Conservation (phyloP, 2,888 invertebrate genomes). For the Stenodema calcarata region DNA sequence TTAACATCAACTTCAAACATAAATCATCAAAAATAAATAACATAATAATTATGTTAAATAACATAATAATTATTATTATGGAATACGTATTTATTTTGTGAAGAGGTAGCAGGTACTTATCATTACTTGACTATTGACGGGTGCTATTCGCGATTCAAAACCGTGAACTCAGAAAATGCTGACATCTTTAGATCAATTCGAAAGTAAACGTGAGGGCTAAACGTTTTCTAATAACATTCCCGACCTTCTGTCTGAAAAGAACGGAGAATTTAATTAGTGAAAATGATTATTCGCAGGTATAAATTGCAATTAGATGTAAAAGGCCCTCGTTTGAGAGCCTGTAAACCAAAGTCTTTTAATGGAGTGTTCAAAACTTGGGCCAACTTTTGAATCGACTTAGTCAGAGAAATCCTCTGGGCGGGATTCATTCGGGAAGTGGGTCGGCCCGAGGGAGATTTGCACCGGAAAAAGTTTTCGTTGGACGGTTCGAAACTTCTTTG, state of each 20-base stretch:
- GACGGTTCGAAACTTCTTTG: background rate
- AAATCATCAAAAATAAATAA: no score
- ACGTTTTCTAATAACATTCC: no score
- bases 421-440: background rate
- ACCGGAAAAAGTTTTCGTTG: background rate
- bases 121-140: no score
- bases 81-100: no score
- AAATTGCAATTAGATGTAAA: background rate
- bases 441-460: background rate
- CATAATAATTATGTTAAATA: no score
- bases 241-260: background rate
- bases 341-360: background rate
- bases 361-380: slow-evolving; percentile 12
- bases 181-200: no score
- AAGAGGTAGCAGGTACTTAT: no score
- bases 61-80: no score
- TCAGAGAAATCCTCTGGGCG: background rate
- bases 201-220: no score
- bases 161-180: no score
- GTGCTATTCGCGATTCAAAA: no score
- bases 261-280: background rate
- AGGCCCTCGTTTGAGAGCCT: background rate
- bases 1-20: no score
- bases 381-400: background rate
- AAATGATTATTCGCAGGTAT: background rate